Evolutionary conservation across 2,888 invertebrate genomes (phyloP).

Genomic region (Sarcophaga subvicina): DNA sequence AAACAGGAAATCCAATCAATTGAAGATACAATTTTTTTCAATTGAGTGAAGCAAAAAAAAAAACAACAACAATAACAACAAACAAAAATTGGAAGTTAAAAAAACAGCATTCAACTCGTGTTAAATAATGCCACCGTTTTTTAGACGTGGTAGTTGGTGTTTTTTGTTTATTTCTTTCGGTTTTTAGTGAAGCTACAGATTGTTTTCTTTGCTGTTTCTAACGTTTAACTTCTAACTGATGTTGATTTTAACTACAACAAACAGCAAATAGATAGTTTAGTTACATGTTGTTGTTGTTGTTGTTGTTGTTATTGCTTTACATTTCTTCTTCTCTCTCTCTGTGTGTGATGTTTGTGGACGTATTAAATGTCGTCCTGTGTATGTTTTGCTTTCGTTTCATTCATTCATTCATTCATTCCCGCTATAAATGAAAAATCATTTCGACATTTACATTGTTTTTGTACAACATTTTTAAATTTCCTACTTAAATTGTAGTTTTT

Average conservation of each 20-base stretch:
- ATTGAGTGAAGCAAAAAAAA: conserved; percentile 22
- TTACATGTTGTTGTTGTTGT: conserved; percentile 25
- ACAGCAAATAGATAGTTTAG: conserved; percentile 16
- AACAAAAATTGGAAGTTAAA: conserved; percentile 31
- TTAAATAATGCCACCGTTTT: conserved; percentile 66
- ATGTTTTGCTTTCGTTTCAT: neutral
- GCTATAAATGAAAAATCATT: conserved; percentile 63
- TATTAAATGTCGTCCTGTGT: conserved; percentile 60
- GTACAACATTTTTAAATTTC: conserved; percentile 67
- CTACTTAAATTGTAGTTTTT: conserved; percentile 66
- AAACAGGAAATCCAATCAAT: conserved; percentile 68
- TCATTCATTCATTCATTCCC: conserved; percentile 8
- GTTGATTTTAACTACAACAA: conserved; percentile 44
- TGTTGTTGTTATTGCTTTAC: neutral
- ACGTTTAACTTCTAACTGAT: conserved; percentile 47
- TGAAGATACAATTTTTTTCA: conserved; percentile 68
- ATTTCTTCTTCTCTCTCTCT: neutral
- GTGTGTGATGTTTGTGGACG: neutral
- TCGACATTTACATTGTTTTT: conserved; percentile 69
- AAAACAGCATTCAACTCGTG: conserved; percentile 57
- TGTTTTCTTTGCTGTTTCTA: neutral
- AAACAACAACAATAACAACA: neutral
- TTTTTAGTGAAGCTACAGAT: too few species aligned
- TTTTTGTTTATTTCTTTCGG: neutral
- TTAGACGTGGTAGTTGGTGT: neutral